These are phyloP conservation scores for Mohoua ochrocephala DNA, from an alignment of 2,113 vertebrate genomes.

Conservation along the genomic window DNA sequence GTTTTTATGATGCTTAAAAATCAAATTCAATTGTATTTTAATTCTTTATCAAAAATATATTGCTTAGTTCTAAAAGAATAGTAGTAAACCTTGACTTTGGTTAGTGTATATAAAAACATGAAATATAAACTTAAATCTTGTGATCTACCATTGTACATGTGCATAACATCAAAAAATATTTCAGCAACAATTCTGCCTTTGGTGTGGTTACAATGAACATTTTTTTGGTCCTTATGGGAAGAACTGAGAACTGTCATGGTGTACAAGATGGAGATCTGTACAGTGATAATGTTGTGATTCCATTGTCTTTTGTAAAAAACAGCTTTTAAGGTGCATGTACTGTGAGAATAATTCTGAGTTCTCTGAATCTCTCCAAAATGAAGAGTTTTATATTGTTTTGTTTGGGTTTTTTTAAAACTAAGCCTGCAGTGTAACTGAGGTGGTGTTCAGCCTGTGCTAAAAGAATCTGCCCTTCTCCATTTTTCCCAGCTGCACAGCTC, in stretches of 20 bases:
- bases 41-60: neutral
- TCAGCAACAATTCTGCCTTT: neutral
- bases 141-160: neutral
- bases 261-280: neutral
- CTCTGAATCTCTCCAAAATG: neutral
- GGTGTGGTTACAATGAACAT: neutral
- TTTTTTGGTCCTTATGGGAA: neutral
- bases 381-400: neutral
- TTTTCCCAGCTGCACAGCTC: neutral
- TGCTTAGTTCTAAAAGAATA: neutral
- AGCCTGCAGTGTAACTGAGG: neutral
- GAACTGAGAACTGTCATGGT: neutral
- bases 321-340: neutral
- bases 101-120: fast-evolving
- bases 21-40: neutral
- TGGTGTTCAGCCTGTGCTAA: neutral
- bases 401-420: neutral
- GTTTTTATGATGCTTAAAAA: neutral
- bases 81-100: neutral
- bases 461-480: neutral
- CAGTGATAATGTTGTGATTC: neutral
- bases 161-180: neutral
- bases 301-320: fast-evolving
- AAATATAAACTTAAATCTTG: neutral
- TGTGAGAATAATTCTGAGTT: neutral